Evolutionary conservation across 2,113 vertebrate species (phyloP).

Genomic region (Barnardius zonarius): DNA sequence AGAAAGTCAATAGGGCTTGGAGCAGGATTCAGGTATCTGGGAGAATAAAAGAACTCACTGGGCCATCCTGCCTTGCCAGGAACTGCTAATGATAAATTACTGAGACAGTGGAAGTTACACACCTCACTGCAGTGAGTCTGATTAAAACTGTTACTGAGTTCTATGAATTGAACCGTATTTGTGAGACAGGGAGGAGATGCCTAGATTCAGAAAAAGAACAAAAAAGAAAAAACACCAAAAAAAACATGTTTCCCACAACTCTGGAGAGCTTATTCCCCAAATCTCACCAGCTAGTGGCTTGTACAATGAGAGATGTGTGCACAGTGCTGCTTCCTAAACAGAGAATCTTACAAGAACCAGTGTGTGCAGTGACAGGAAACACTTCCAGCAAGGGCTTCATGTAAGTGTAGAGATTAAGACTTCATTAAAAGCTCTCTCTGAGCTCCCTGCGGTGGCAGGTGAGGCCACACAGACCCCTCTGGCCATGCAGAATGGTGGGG

Average conservation of each 20-base stretch:
- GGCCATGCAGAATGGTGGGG: not conserved
- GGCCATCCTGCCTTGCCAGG: not conserved
- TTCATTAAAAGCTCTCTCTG: not conserved
- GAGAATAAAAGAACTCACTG: not conserved
- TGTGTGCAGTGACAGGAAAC: not conserved
- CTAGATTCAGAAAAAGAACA: not conserved
- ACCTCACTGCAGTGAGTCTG: not conserved
- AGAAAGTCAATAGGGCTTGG: not conserved
- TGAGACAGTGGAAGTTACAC: not conserved
- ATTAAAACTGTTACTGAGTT: not conserved
- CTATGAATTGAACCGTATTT: not conserved
- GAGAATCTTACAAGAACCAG: not conserved
- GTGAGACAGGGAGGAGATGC: not conserved
- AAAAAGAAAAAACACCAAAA: accelerated
- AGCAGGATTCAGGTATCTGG: not conserved
- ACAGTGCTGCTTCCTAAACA: not conserved
- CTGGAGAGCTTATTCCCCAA: not conserved
- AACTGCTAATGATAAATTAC: not conserved
- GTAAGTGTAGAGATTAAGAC: not conserved
- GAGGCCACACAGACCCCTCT: not conserved
- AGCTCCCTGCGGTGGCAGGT: not conserved
- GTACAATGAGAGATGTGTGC: not conserved
- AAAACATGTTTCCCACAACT: not conserved
- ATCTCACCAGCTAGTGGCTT: not conserved
- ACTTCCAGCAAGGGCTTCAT: not conserved